Conservation (phyloP, 2,113 vertebrate species). For the Megalops atlanticus region DNA sequence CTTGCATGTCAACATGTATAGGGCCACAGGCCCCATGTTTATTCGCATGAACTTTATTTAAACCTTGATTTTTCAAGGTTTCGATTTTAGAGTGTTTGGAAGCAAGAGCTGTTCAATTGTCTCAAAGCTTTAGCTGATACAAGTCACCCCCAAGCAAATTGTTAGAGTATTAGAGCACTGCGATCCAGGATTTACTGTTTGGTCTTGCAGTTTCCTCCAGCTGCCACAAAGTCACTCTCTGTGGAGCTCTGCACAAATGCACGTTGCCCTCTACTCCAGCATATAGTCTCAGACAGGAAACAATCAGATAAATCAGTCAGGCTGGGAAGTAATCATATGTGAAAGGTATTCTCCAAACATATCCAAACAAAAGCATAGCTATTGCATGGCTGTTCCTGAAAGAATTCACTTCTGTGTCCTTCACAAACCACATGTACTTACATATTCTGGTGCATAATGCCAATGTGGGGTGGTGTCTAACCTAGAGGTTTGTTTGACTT, state of each 20-base stretch:
- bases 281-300: background rate
- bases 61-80: background rate
- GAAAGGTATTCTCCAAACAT: no score
- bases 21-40: background rate
- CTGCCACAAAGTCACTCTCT: background rate
- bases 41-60: background rate
- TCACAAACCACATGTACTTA: no score
- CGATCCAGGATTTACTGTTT: background rate
- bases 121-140: background rate
- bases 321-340: no score
- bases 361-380: no score
- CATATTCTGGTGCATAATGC: no score
- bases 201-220: background rate
- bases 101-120: background rate
- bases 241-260: no score
- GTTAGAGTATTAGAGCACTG: background rate
- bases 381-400: no score
- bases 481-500: no score
- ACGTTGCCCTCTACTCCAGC: background rate
- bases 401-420: no score
- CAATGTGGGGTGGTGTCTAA: no score
- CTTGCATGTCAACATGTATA: background rate
- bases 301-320: no score
- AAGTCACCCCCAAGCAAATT: background rate
- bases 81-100: background rate